Evolutionary conservation across 2,888 invertebrate species (phyloP), one percentile per base, ranked within the genome.

Genomic region (Cantharis nigra): DNA sequence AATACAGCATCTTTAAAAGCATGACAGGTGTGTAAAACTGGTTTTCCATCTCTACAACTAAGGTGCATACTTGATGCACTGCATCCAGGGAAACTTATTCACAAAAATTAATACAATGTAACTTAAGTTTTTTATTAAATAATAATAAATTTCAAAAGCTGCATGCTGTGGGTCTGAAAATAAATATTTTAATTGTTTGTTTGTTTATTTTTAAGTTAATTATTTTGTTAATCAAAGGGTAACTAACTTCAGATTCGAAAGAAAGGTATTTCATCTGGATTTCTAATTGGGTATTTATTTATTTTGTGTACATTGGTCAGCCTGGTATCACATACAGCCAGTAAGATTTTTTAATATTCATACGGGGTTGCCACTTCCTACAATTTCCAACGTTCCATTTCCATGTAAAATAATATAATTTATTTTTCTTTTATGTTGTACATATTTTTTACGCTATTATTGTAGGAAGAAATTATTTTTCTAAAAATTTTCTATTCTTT

Each of bases 161-260:
- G 49, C 49, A 49, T 49, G 49, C 49, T 49, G 49, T 49, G 49
- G 49, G 49, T 49, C 13, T 70, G 78, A 72, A 70, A 28, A 30
- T 69, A 72, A 72, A 63, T 72, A 71, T 69, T 75, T 33, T 62
- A 20, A 26, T 30, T 33, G 30, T 65, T 26, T 20, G 20, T 11
- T 20, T 23, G 26, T 72, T 64, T 23, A 64, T 30, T 10, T 63
- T 30, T 70, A 67, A n/a, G 11, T 11, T 64, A 23, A 14, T 63
- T 28, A 3, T 71, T 69, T 73, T 73, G 67, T 49, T 75, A 73
- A 73, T 69, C 26, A 71, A 71, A 70, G 67, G 71, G 79, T 78
- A 80, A 81, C 81, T 81, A 81, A 81, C 81, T 81, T 74, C 75
- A 80, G 75, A 72, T 81, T 78, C 80, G 79, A 80, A 79, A 80